Evolutionary conservation across 2,888 invertebrate species (phyloP).

Genomic region (Rotaria magnacalcarata): DNA sequence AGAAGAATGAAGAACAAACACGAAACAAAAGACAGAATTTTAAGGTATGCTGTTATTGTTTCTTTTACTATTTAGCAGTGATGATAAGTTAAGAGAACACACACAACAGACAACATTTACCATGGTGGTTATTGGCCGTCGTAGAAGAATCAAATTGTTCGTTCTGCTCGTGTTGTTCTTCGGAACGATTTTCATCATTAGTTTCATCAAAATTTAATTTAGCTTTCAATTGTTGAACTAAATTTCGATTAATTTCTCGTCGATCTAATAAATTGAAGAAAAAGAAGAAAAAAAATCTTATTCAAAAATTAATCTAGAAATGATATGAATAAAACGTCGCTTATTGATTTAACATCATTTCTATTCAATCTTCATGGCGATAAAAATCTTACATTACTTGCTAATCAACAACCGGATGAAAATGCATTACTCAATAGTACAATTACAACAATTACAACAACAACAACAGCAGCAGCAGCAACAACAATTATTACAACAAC

Average conservation of each 20-base stretch:
- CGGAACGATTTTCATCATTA: not conserved
- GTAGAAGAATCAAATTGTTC: not conserved
- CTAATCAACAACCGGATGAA: not conserved
- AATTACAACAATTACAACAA: not conserved
- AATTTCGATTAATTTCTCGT: constrained; percentile 20
- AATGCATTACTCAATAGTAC: not conserved
- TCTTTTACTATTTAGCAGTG: not conserved
- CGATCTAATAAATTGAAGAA: not conserved
- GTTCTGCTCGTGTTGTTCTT: constrained; percentile 5
- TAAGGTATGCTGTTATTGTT: not conserved
- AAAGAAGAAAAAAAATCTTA: not conserved
- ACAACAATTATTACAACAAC: not conserved
- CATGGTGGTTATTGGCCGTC: constrained; percentile 33
- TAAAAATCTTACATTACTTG: not conserved
- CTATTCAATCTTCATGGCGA: not conserved
- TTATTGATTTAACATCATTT: not conserved
- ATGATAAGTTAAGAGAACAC: not conserved
- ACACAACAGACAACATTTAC: constrained; percentile 3
- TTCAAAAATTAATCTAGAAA: not conserved
- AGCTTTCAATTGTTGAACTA: not conserved
- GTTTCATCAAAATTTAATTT: not conserved
- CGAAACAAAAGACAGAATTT: not conserved
- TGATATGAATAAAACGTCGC: constrained; percentile 32
- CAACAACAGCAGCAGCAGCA: too few relatives aligned
- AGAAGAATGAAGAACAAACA: not conserved